These are phyloP conservation scores for Amblyopsis rosae DNA, from an alignment of 2,113 vertebrate genomes.

Conservation along the genomic window DNA sequence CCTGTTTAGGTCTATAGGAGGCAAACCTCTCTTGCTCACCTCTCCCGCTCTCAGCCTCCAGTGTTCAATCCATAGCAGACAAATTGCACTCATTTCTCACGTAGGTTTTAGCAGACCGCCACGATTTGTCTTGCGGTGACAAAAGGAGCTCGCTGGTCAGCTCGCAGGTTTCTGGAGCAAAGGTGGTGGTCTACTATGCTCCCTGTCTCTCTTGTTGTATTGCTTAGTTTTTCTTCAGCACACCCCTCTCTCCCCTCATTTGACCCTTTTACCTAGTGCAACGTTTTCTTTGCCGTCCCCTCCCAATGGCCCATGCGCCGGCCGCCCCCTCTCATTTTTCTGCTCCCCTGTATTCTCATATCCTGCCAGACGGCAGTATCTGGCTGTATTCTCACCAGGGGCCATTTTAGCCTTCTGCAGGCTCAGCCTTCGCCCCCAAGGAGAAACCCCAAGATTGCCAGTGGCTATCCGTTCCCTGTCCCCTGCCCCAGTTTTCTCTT, in stretches of 20 bases:
- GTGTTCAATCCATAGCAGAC: slow-evolving; percentile 38
- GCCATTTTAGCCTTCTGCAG: slow-evolving; percentile 1
- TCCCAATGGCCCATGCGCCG: neutral
- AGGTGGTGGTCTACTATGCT: slow-evolving; percentile 22
- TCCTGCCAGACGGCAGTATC: neutral
- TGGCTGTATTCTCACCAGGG: slow-evolving; percentile 5
- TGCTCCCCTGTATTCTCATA: slow-evolving; percentile 13
- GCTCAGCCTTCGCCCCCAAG: neutral
- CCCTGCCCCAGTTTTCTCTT: neutral
- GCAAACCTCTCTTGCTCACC: slow-evolving; percentile 5
- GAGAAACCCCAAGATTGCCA: slow-evolving; percentile 3
- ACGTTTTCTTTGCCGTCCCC: neutral
- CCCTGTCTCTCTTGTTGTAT: neutral
- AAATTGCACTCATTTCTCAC: slow-evolving; percentile 40
- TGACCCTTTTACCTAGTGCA: neutral
- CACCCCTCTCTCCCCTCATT: neutral
- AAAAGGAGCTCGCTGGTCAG: slow-evolving; percentile 23
- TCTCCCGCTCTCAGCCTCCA: neutral
- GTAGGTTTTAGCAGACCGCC: slow-evolving; percentile 31
- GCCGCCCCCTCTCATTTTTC: neutral
- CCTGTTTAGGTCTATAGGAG: neutral
- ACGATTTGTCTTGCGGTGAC: slow-evolving; percentile 41
- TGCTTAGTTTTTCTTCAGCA: neutral
- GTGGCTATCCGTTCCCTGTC: neutral
- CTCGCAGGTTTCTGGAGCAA: slow-evolving; percentile 14